A percentile compares a stretch with the other conserved stretches of the same genome.
phyloP scores from a whole-genome alignment of 30 jellyfish, hydroid and myxozoan genomes.

The Phacellophora camtschatica region DNA sequence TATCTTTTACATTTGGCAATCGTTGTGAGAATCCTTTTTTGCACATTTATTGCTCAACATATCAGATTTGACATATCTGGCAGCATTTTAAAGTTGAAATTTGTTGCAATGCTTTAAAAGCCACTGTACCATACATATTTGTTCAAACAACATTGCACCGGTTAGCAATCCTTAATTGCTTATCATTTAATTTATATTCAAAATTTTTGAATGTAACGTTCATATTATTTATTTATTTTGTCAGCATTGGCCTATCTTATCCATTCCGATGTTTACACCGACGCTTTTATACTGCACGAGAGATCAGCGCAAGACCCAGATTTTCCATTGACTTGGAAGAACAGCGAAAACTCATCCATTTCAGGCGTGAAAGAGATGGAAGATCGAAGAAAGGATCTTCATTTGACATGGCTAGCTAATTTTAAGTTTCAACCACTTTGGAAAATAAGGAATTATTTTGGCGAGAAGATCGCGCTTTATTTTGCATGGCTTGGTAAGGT shows the following conservation, averaged over 20 bases:
- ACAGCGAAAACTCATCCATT: conserved; percentile 12
- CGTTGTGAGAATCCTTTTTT: too few species aligned
- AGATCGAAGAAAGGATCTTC: conserved; percentile 75
- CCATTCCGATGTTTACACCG: conserved; percentile 79
- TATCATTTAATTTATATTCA: too few species aligned
- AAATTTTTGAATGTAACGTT: too few species aligned
- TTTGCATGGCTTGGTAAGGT: conserved; percentile 96
- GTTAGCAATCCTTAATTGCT: too few species aligned
- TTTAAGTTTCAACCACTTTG: conserved; percentile 88
- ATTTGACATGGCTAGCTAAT: conserved; percentile 82
- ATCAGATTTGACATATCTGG: too few species aligned
- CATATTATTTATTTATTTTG: too few species aligned
- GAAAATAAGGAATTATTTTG: conserved; percentile 88
- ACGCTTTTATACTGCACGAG: conserved; percentile 88
- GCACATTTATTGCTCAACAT: too few species aligned
- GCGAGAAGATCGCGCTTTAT: conserved; percentile 88
- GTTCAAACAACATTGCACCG: too few species aligned
- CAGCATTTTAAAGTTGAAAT: too few species aligned
- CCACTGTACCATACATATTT: too few species aligned
- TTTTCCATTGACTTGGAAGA: conserved; percentile 29
- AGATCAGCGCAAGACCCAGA: conserved; percentile 70
- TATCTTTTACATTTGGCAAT: too few species aligned
- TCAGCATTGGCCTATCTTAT: conserved; percentile 75
- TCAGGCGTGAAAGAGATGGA: background rate
- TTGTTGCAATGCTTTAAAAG: too few species aligned